Base-by-base conservation (phyloP, 2,888 invertebrate genomes). In the Lydus trimaculatus region DNA sequence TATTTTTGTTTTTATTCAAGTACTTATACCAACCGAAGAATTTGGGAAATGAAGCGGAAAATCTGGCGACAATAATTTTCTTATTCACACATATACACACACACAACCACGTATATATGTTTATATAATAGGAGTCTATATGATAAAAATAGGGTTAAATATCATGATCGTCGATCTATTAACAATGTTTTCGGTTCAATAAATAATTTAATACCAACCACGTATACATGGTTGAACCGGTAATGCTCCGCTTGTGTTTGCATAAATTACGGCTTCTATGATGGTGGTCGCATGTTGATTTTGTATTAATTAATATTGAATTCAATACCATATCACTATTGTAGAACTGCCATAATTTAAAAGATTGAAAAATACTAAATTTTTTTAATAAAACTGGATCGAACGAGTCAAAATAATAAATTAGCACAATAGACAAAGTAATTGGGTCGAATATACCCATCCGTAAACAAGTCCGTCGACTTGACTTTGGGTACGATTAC, bases 261-360 rank as follows among this genome's bases (percentile, higher is more conserved):
- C 74, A 76, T 78, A 78, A 78, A 76, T 78, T 78, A 78, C 71
- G 64, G 70, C 69, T 67, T 74, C 75, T 74, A 76, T 75, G 74
- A 75, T 73, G 78, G 78, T 78, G 78, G 78, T 78, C 78, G 78
- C 76, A 75, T 78, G 78, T 76, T 74, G 59, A 69, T 64, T 72
- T 67, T 73, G 74, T 76, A 76, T 78, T 78, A 78, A 78, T 78
- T 76, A 77, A 74, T 76, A 73, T 63, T 36, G 69, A 69, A 66
- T 61, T 61, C 61, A 56, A 56, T 25, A 25, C 6, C 0, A 11
- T 56, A 56, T 25, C 13, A 13, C 9, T 52, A 20, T 52, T 23
- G 2, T 23, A 31, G 17, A 33, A 60, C 9, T 59, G 28, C 11
- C 11, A 59, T 11, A 31, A 6, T 33, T 52, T 9, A 59, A 20